Evolutionary conservation across 2,888 invertebrate genomes (phyloP).

Genomic region (Elysia crispata): DNA sequence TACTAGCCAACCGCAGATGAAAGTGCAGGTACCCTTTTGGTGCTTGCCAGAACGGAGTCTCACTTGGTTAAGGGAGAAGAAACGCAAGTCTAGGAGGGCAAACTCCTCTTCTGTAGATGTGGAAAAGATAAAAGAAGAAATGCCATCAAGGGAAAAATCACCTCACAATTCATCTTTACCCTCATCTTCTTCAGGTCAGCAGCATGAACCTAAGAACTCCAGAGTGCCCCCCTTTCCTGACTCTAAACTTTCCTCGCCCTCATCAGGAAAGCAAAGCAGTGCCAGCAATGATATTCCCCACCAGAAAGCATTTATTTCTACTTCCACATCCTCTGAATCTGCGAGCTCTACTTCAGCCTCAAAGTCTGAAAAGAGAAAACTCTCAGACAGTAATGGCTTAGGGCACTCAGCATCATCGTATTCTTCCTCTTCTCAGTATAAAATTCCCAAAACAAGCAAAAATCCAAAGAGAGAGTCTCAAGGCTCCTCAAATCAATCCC

Average conservation of each 20-base stretch:
- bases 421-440: background rate
- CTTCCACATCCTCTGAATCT: conserved; percentile 19
- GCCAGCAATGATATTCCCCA: conserved; percentile 27
- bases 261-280: background rate
- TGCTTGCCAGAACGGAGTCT: conserved; percentile 19
- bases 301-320: background rate
- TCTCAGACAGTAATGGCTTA: background rate
- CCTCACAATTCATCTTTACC: no score
- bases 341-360: background rate
- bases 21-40: conserved; percentile 10
- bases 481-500: conserved; percentile 11
- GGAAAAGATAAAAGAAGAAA: background rate
- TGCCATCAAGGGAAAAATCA: conserved; percentile 17
- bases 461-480: conserved; percentile 21
- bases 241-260: background rate
- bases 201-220: background rate
- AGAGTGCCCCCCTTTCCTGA: conserved; percentile 12
- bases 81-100: background rate
- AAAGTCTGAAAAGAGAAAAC: conserved; percentile 21
- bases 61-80: conserved; percentile 17
- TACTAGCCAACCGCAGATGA: conserved; percentile 22
- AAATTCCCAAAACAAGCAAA: conserved; percentile 25
- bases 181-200: background rate
- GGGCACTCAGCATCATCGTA: background rate
- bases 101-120: background rate